These are phyloP conservation scores for Apis mellifera DNA, from an alignment of 1,140 invertebrate species.

Conservation along the genomic window Amel_HAv3.1 CM009940.2:9579501-9580000, in stretches of 20 bases:
- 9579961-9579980: too few species aligned
- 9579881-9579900: constrained; percentile 52
- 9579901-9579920: too few species aligned
- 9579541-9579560: not conserved
- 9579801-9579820: constrained; percentile 45
- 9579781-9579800: too few species aligned
- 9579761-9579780: constrained; percentile 39
- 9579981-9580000: too few species aligned
- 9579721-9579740: constrained; percentile 26
- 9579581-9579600: too few species aligned
- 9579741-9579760: constrained; percentile 61
- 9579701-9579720: constrained; percentile 49
- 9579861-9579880: constrained; percentile 47
- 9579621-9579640: too few species aligned
- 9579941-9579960: too few species aligned
- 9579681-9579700: constrained; percentile 57
- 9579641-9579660: too few species aligned
- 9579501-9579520: constrained; percentile 72
- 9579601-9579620: too few species aligned
- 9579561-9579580: not conserved
- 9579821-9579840: constrained; percentile 45
- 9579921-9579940: too few species aligned
- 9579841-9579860: constrained; percentile 43
- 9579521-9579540: constrained; percentile 69
- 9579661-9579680: constrained; percentile 44